phyloP scores from a whole-genome alignment of 2,888 invertebrate genomes.

The Drosophila conformis region DNA sequence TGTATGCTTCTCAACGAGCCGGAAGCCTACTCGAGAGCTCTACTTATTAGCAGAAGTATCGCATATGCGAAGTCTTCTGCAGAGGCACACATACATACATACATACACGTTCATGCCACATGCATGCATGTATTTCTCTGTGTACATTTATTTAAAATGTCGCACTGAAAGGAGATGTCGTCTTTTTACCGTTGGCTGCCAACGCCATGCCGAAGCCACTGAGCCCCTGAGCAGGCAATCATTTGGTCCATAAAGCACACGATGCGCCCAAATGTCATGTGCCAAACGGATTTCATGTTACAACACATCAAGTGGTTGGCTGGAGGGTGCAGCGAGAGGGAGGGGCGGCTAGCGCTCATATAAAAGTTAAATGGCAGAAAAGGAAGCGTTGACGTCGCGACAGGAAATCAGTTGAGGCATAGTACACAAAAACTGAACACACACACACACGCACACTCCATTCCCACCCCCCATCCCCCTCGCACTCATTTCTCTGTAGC shows the following conservation, averaged over 20 bases:
- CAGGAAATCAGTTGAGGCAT: slow-evolving; percentile 61
- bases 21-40: slow-evolving; percentile 33
- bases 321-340: neutral
- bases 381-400: slow-evolving; percentile 60
- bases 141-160: slow-evolving; percentile 29
- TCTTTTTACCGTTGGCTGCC: slow-evolving; percentile 43
- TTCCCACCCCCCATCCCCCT: neutral
- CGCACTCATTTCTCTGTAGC: neutral
- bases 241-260: slow-evolving; percentile 74
- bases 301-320: slow-evolving; percentile 51
- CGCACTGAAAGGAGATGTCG: slow-evolving; percentile 34
- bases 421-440: slow-evolving; percentile 28
- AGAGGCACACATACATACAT: neutral
- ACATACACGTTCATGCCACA: no score
- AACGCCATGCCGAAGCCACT: slow-evolving; percentile 50
- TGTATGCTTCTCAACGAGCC: neutral
- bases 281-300: slow-evolving; percentile 66
- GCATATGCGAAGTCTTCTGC: slow-evolving; percentile 4
- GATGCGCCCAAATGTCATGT: slow-evolving; percentile 64
- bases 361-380: slow-evolving; percentile 59
- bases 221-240: slow-evolving; percentile 70
- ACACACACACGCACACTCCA: neutral
- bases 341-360: slow-evolving; percentile 27
- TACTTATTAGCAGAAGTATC: slow-evolving; percentile 52
- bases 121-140: neutral